These are phyloP conservation scores for Xerus rutilus DNA, from an alignment of 2,797 vertebrate genomes.

Conservation along the genomic window DNA sequence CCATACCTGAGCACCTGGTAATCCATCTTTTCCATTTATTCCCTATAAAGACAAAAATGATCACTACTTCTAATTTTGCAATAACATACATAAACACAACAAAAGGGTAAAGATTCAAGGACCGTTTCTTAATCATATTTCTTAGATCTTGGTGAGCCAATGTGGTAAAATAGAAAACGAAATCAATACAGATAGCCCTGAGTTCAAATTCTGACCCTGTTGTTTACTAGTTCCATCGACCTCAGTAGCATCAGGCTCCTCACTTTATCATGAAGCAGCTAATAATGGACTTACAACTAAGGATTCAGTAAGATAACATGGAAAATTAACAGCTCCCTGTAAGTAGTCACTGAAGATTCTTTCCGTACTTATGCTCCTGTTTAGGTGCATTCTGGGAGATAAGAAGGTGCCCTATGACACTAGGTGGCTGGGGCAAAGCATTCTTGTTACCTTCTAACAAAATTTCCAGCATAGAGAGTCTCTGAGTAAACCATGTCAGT, in stretches of 20 bases:
- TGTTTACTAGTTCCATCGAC: not conserved
- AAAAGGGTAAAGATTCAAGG: not conserved
- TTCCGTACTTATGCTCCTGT: not conserved
- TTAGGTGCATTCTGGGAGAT: not conserved
- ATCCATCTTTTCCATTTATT: constrained; percentile 96
- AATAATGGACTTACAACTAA: not conserved
- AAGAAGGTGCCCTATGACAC: not conserved
- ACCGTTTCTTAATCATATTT: not conserved
- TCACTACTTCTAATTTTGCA: constrained; percentile 81
- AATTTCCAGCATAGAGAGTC: not conserved
- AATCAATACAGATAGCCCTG: not conserved
- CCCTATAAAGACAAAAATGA: constrained; percentile 90
- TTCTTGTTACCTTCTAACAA: constrained; percentile 30
- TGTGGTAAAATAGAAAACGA: not conserved
- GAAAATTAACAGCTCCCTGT: not conserved
- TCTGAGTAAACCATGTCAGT: constrained; percentile 41
- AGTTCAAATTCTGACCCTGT: not conserved
- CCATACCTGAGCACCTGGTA: constrained; percentile 96
- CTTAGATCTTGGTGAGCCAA: not conserved
- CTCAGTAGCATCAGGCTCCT: not conserved
- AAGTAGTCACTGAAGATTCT: not conserved
- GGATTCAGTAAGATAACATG: not conserved
- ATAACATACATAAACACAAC: not conserved
- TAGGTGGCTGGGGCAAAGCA: not conserved
- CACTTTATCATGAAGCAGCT: not conserved